Conservation (phyloP, 2,113 vertebrate species). For the Sinocyclocheilus maitianheensis region DNA sequence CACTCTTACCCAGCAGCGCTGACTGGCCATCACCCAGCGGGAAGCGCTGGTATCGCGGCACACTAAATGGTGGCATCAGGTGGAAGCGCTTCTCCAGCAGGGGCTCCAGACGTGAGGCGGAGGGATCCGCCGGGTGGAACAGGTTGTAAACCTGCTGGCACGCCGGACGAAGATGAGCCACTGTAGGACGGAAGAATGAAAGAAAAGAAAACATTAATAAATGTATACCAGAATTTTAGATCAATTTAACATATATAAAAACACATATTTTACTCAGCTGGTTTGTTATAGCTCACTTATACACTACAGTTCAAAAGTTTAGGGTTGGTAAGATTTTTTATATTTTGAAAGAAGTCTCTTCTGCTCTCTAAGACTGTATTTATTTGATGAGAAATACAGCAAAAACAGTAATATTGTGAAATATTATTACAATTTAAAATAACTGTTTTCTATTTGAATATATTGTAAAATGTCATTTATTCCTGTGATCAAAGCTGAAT, state of each 20-base stretch:
- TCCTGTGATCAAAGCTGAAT: background rate
- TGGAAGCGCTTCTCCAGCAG: conserved; percentile 93
- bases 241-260: too few relatives aligned
- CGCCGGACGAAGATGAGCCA: conserved; percentile 86
- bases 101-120: conserved; percentile 93
- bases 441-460: background rate
- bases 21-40: conserved; percentile 94
- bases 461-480: background rate
- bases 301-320: too few relatives aligned
- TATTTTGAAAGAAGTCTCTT: background rate
- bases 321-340: too few relatives aligned
- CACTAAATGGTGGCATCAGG: conserved; percentile 86
- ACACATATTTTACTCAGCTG: too few relatives aligned
- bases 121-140: conserved; percentile 96
- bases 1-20: conserved; percentile 78
- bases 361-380: background rate
- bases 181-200: conserved; percentile 58
- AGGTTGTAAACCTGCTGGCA: conserved; percentile 98
- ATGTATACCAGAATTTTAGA: too few relatives aligned
- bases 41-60: conserved; percentile 96
- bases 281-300: too few relatives aligned
- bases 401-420: background rate
- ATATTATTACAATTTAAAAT: background rate
- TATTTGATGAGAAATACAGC: background rate
- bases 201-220: too few relatives aligned